Evolutionary conservation across 2,797 vertebrate genomes (phyloP).

Genomic region (Champsocephalus esox): DNA sequence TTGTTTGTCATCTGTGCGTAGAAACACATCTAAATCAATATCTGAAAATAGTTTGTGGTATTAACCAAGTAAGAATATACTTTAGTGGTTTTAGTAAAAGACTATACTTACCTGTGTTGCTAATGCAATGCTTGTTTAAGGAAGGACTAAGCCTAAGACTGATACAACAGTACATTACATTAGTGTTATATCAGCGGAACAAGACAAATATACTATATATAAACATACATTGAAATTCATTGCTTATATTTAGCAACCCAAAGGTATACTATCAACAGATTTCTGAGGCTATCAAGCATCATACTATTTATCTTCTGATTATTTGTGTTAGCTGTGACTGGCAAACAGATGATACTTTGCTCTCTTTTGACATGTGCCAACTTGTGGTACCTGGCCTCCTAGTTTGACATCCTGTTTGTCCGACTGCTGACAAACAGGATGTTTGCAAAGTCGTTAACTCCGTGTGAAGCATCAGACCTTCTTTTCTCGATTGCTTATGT

Average conservation of each 20-base stretch:
- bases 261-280: not conserved
- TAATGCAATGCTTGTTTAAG: not conserved
- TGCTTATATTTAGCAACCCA: not conserved
- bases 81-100: not conserved
- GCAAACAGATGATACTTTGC: slow-evolving; percentile 4
- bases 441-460: slow-evolving; percentile 61
- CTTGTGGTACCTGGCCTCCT: slow-evolving; percentile 1
- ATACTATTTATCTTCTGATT: not conserved
- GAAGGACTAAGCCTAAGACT: not conserved
- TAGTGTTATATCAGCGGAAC: not conserved
- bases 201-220: not conserved
- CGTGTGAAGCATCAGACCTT: slow-evolving; percentile 8
- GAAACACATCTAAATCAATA: not conserved
- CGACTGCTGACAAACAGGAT: slow-evolving; percentile 67
- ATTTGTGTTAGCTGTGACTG: not conserved
- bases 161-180: not conserved
- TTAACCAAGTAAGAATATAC: not conserved
- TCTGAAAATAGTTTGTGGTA: not conserved
- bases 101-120: not conserved
- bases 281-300: not conserved
- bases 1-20: not conserved
- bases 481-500: slow-evolving; percentile 8
- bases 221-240: not conserved
- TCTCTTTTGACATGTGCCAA: slow-evolving; percentile 6
- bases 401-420: not conserved